Base-by-base conservation (phyloP, 2,888 invertebrate species). In the Hypomecis atomaria region DNA sequence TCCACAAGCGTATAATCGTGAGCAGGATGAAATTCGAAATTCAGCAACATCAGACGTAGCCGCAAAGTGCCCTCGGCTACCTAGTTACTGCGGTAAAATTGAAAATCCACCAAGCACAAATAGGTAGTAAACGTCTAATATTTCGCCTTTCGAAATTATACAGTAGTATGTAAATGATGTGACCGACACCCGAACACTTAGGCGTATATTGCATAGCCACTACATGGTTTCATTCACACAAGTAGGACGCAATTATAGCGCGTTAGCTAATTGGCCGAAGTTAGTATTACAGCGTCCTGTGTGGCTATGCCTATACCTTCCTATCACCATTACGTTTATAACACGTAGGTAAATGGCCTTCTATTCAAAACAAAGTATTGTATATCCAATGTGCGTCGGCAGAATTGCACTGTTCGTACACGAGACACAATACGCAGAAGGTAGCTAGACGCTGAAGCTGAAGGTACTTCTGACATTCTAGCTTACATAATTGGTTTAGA, bases 241-340 rank as follows among this genome's bases (percentile, higher is more conserved):
- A 90, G 87, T 58, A 53, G 54, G 54, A 9, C 54, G 54, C 44
- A 54, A 54, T 47, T 49, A 42, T n/a, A 45, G 48, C 40, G 45
- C 45, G 23, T 37, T 40, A 43, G 23, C 55, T 50, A 54, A 54
- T 54, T 58, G 53, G n/a, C 54, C 49, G 49, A 37, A 38, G 44
- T 23, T 56, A 34, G 33, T 36, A 49, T 48, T 37, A 55, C 37
- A 55, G 50, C 53, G 13, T 53, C 54, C 54, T 36, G 54, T 44
- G 40, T 44, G 36, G n/a, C 9, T 42, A 50, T 38, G 40, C 6
- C 11, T 13, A 4, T 54, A 36, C 54, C 37, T 8, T 11, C 54
- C 37, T 8, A 9, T 11, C 38, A 50, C 11, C 37, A 23, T 36
- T 10, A 34, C 8, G 10, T 36, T 36, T 48, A 48, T n/a, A 8